Evolutionary conservation across 2,797 vertebrate species (phyloP), one percentile per base, ranked within the genome.

Genomic region (Tinamus major): DNA sequence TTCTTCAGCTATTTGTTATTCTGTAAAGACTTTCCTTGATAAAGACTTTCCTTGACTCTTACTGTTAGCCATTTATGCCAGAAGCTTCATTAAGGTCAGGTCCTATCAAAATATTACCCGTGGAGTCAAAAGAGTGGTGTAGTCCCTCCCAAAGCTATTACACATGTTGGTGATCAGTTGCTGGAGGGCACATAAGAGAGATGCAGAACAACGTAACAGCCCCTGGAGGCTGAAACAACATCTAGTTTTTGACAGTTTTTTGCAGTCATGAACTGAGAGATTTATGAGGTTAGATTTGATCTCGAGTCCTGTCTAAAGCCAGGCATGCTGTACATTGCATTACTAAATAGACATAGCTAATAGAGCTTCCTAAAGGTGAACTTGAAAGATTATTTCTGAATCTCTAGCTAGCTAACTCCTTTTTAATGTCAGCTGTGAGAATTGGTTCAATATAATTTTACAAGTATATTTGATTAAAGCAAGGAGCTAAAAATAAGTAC

Each of bases 221-320:
- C 96, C 70, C 90, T 68, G 48, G 95, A 95, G 95, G 94, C 82
- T 64, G 48, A 86, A 96, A 93, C 58, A 94, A 94, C 94, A 96
- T 93, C 94, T 93, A 92, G 89, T 85, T 97, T 96, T 94, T 96
- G 96, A 95, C 95, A 96, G 93, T 71, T 92, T 95, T 68, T 71
- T 90, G 68, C 94, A 94, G 95, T 89, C 92, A 93, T 86, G 94
- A 96, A 95, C 48, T 86, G 68, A 87, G 94, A 96, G 95, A 96
- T 96, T 96, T 96, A 96, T 97, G 92, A 96, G 91, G 70, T 94
- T 95, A 95, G 90, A 93, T 95, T 93, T 97, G 92, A 95, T 97
- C 93, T 95, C 92, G 88, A 93, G 93, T 94, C 79, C 90, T 88
- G 85, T 96, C 76, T 90, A 92, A 96, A 94, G 79, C 86, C 90